These are phyloP conservation scores for Muscidifurax raptorellus DNA, from an alignment of 1,140 invertebrate genomes.

Conservation along the genomic window DNA sequence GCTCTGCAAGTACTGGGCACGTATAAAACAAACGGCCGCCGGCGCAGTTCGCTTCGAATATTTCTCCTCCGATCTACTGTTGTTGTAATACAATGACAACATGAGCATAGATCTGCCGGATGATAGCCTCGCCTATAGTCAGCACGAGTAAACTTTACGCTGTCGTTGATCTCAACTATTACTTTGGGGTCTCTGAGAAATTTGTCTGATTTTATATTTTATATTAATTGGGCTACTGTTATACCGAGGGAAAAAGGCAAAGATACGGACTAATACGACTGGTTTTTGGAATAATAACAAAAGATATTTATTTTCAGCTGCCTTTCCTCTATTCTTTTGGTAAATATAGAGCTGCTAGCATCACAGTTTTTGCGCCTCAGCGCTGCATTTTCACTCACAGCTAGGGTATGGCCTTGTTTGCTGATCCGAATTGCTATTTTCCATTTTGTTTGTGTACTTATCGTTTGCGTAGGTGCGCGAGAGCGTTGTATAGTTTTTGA, in stretches of 20 bases:
- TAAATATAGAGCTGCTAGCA: no score
- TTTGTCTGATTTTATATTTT: no score
- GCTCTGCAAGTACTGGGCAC: background rate
- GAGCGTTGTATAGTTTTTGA: no score
- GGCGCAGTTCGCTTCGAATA: background rate
- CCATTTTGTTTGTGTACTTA: conserved; percentile 7
- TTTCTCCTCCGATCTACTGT: conserved; percentile 18
- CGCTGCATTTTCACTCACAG: background rate
- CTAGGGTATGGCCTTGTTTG: background rate
- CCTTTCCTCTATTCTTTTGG: no score
- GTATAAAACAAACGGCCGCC: conserved; percentile 16
- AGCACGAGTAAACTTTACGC: background rate
- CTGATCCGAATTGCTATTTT: conserved; percentile 4
- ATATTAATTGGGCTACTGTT: no score
- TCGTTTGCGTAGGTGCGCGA: no score
- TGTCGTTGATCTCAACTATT: background rate
- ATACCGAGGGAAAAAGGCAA: no score
- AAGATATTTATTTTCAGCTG: no score
- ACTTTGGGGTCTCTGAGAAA: background rate
- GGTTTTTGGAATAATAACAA: no score
- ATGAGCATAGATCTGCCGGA: background rate
- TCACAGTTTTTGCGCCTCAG: no score
- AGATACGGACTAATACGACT: no score
- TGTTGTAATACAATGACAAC: conserved; percentile 4
- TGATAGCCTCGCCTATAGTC: background rate